Percentiles rank a stretch among this genome's conserved stretches.
phyloP scores from a whole-genome alignment of 2,888 invertebrate species.

The Dicyrtoma fusca region DNA sequence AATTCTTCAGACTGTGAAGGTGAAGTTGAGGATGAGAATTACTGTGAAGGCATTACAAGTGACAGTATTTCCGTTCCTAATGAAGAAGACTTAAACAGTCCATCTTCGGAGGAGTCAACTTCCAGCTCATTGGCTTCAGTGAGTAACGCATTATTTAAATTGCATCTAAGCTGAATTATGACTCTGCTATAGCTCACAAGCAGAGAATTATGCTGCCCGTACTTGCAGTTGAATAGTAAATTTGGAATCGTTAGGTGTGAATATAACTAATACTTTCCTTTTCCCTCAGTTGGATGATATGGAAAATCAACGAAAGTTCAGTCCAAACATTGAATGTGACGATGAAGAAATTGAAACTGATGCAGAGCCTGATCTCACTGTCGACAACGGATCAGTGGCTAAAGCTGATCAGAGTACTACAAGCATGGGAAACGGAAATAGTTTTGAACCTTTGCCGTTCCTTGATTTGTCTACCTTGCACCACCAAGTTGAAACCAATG shows the following conservation, averaged over 20 bases:
- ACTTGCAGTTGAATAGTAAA: too few species aligned
- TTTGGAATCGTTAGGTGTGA: too few species aligned
- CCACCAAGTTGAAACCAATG: constrained; percentile 65
- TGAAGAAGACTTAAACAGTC: constrained; percentile 32
- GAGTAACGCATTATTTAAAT: too few species aligned
- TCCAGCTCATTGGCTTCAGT: constrained; percentile 34
- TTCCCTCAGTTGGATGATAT: constrained; percentile 20
- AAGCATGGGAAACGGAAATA: constrained; percentile 6
- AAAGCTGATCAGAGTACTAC: neutral
- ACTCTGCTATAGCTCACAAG: too few species aligned
- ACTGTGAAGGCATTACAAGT: constrained; percentile 4
- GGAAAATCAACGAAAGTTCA: constrained; percentile 19
- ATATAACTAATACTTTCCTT: too few species aligned
- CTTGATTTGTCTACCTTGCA: constrained; percentile 66
- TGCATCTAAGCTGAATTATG: too few species aligned
- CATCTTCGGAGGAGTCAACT: constrained; percentile 30
- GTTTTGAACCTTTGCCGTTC: constrained; percentile 57
- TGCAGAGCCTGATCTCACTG: constrained; percentile 24
- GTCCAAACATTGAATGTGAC: neutral
- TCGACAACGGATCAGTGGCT: neutral
- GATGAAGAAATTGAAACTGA: constrained; percentile 33
- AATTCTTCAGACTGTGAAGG: neutral
- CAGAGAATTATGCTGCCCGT: too few species aligned
- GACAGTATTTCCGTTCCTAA: neutral
- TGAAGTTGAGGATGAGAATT: constrained; percentile 14